These are phyloP conservation scores for Cryptotis parvus DNA, from an alignment of 2,113 vertebrate species.

Conservation along the genomic window DNA sequence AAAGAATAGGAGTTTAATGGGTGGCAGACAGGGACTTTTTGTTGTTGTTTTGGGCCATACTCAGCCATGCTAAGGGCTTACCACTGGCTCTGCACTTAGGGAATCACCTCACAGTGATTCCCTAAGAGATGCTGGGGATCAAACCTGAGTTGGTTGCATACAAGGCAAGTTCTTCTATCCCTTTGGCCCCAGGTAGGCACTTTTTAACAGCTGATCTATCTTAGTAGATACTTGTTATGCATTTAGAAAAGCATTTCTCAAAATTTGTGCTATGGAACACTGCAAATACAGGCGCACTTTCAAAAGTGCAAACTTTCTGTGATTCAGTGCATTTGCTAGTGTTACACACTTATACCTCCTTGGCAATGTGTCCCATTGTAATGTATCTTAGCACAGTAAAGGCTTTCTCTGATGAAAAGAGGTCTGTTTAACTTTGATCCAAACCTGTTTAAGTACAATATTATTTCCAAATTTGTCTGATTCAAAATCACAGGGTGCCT, in stretches of 20 bases:
- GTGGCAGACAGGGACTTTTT: neutral
- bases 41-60: neutral
- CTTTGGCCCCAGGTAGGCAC: no score
- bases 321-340: neutral
- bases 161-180: no score
- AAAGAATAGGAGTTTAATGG: neutral
- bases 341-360: neutral
- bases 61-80: no score
- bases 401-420: neutral
- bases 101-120: no score
- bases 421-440: conserved; percentile 1
- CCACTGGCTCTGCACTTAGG: no score
- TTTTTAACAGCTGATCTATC: neutral
- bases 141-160: no score
- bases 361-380: neutral
- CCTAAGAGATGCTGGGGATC: no score
- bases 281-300: neutral
- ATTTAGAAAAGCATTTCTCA: conserved; percentile 39
- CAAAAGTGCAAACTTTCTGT: neutral
- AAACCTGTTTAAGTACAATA: neutral
- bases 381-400: conserved; percentile 2
- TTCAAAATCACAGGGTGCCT: neutral
- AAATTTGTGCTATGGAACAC: neutral
- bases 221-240: neutral
- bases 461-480: neutral